These are phyloP conservation scores for Knipowitschia caucasica DNA, from an alignment of 2,797 vertebrate genomes.

Conservation along the genomic window DNA sequence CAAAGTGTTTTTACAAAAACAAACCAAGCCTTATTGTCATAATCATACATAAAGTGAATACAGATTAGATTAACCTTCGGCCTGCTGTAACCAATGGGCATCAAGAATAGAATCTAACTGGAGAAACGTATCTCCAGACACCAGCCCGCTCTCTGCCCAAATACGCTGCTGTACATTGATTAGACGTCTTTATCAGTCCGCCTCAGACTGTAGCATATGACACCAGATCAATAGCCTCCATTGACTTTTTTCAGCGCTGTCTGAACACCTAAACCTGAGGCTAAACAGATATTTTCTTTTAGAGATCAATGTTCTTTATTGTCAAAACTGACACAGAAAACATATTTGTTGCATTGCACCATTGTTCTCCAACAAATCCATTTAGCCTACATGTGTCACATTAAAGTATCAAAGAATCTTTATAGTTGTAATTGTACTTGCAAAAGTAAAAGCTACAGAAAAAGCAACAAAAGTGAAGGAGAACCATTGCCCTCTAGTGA, in stretches of 20 bases:
- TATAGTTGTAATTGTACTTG: not conserved
- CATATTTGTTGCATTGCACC: too few relatives aligned
- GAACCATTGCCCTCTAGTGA: constrained; percentile 62
- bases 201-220: constrained; percentile 41
- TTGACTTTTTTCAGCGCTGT: constrained; percentile 38
- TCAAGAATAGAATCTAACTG: constrained; percentile 19
- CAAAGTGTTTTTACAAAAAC: too few relatives aligned
- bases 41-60: too few relatives aligned
- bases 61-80: not conserved
- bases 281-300: constrained; percentile 24
- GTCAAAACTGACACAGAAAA: constrained; percentile 22
- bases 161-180: constrained; percentile 52
- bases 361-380: too few relatives aligned
- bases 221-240: constrained; percentile 55
- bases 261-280: constrained; percentile 36
- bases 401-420: too few relatives aligned
- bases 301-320: constrained; percentile 35
- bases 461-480: constrained; percentile 28
- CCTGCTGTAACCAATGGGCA: not conserved
- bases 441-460: constrained; percentile 1
- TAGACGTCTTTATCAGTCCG: constrained; percentile 57
- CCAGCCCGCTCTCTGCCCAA: constrained; percentile 36
- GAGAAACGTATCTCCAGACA: constrained; percentile 16
- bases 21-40: not conserved
- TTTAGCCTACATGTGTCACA: too few relatives aligned